Percentiles rank a stretch among this genome's conserved stretches.
Evolutionary conservation across 2,797 vertebrate genomes (phyloP).

Genomic region (Tolypeutes matacus): DNA sequence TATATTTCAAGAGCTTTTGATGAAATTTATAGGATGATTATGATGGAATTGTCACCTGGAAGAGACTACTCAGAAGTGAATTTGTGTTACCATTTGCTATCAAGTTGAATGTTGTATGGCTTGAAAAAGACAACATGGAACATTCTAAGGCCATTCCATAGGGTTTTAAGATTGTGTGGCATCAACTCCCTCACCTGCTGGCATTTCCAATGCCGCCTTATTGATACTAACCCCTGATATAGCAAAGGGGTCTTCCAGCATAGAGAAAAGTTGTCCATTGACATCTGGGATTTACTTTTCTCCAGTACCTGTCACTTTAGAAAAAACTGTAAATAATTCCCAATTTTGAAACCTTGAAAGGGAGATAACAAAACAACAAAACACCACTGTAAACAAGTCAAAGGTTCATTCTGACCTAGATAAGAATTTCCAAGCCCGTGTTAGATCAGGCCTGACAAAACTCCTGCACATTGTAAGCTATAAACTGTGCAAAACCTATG

Average conservation of each 20-base stretch:
- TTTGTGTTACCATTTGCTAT: constrained; percentile 74
- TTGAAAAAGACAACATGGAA: constrained; percentile 29
- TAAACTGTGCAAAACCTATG: constrained; percentile 72
- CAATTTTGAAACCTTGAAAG: constrained; percentile 55
- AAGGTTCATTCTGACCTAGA: constrained; percentile 66
- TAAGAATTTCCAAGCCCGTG: constrained; percentile 73
- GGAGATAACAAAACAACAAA: constrained; percentile 34
- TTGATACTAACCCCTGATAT: not conserved
- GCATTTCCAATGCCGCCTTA: not conserved
- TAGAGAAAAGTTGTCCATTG: constrained; percentile 16
- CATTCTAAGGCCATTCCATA: not conserved
- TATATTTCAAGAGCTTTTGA: constrained; percentile 86
- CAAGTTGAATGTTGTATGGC: constrained; percentile 50
- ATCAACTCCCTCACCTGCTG: not conserved
- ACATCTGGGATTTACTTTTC: constrained; percentile 56
- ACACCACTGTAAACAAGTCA: constrained; percentile 4
- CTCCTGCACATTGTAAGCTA: constrained; percentile 49
- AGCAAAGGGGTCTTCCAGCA: constrained; percentile 4
- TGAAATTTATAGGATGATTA: constrained; percentile 76
- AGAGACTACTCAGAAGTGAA: constrained; percentile 54
- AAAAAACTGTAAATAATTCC: constrained; percentile 66
- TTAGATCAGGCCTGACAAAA: constrained; percentile 83
- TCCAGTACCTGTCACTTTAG: constrained; percentile 28
- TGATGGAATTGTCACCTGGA: constrained; percentile 79
- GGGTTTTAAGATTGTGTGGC: constrained; percentile 34